Percentiles rank a stretch among this genome's conserved stretches.
These are phyloP conservation scores for Rhabditoides inermis DNA, from an alignment of 2,888 invertebrate genomes.

Conservation along the genomic window DNA sequence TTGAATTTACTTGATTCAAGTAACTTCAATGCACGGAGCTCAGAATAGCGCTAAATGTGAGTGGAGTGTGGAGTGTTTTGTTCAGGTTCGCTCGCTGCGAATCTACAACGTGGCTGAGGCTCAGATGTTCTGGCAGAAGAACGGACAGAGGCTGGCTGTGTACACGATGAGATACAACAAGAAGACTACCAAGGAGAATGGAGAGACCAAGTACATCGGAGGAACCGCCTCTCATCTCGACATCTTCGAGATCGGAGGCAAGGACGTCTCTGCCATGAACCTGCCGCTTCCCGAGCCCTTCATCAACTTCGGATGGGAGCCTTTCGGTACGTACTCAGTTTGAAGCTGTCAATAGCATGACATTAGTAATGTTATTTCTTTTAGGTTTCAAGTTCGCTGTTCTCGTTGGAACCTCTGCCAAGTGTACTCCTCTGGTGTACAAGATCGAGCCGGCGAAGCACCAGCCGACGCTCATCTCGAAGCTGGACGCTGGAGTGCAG, in stretches of 20 bases:
- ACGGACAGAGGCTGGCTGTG: slow-evolving; percentile 88
- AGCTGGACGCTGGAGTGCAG: slow-evolving; percentile 44
- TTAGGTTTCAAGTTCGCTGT: slow-evolving; percentile 89
- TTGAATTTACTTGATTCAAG: too few relatives aligned
- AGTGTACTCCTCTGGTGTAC: slow-evolving; percentile 44
- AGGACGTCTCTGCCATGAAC: slow-evolving; percentile 90
- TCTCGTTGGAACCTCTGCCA: slow-evolving; percentile 68
- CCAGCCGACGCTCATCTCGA: slow-evolving; percentile 35
- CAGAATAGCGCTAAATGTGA: too few relatives aligned
- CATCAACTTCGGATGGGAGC: slow-evolving; percentile 91
- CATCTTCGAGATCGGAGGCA: slow-evolving; percentile 84
- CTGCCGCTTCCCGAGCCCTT: slow-evolving; percentile 76
- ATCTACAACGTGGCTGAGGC: slow-evolving; percentile 91
- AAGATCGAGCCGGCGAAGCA: slow-evolving; percentile 43
- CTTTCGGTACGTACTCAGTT: slow-evolving; percentile 54
- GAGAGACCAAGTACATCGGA: slow-evolving; percentile 78
- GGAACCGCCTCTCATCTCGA: slow-evolving; percentile 98
- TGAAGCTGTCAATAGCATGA: neutral
- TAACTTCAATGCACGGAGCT: too few relatives aligned
- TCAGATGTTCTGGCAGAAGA: slow-evolving; percentile 87
- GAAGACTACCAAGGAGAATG: slow-evolving; percentile 73
- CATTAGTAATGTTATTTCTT: neutral
- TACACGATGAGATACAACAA: slow-evolving; percentile 78
- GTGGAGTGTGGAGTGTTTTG: too few relatives aligned
- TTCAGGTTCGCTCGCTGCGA: slow-evolving; percentile 57